A percentile compares a stretch with the other conserved stretches of the same genome.
Evolutionary conservation across 2,888 invertebrate species (phyloP).

Genomic region (Mesorhabditis sp.): DNA sequence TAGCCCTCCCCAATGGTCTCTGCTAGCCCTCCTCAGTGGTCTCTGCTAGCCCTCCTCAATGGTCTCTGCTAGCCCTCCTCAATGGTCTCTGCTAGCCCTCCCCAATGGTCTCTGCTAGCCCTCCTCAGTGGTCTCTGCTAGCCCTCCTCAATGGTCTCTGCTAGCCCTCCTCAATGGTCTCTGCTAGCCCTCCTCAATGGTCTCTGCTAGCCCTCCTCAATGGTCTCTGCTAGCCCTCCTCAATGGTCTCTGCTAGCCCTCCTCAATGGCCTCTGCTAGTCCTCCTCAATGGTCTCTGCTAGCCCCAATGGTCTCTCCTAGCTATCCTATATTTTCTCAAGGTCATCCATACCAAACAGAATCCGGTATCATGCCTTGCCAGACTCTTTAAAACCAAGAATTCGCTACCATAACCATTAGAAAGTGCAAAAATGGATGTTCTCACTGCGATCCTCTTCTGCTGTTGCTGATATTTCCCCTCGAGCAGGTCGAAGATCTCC

Average conservation of each 20-base stretch:
- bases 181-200: not conserved
- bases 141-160: not conserved
- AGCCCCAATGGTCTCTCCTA: no score
- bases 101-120: no score
- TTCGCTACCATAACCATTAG: no score
- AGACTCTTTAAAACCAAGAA: no score
- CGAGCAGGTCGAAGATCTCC: constrained; percentile 46
- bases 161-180: not conserved
- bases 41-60: not conserved
- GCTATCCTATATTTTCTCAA: not conserved
- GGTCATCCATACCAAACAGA: not conserved
- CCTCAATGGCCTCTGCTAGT: not conserved
- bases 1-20: not conserved
- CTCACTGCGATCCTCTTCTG: constrained; percentile 27
- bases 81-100: not conserved
- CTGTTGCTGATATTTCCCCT: constrained; percentile 51
- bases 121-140: not conserved
- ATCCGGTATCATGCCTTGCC: constrained; percentile 38
- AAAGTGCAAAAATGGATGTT: no score
- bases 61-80: not conserved
- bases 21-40: not conserved
- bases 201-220: not conserved
- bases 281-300: not conserved
- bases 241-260: not conserved
- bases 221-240: not conserved